A percentile compares a stretch with the other conserved stretches of the same genome.
Evolutionary conservation across 2,888 invertebrate species (phyloP).

Genomic region (Dicranocentrus wangi): DNA sequence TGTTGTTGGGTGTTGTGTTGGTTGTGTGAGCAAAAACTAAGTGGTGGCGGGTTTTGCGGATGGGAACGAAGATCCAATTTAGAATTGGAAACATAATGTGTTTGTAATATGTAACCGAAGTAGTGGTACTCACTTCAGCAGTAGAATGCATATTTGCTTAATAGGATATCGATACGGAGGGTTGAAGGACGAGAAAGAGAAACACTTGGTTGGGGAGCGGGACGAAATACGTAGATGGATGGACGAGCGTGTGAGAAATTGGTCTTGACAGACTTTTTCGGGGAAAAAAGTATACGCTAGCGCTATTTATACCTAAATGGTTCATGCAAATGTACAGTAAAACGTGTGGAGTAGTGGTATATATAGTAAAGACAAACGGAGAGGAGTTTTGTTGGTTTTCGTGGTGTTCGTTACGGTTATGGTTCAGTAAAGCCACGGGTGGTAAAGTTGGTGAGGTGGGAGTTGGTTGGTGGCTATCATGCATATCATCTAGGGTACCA

Average conservation of each 20-base stretch:
- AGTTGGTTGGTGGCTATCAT: no score
- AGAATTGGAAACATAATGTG: conserved; percentile 24
- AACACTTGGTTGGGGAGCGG: not conserved
- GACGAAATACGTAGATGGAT: conserved; percentile 9
- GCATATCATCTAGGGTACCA: no score
- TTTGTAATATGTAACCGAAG: conserved; percentile 4
- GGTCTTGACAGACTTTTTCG: conserved; percentile 20
- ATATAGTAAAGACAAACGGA: not conserved
- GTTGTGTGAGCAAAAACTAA: conserved; percentile 13
- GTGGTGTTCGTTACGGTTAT: not conserved
- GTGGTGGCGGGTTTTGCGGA: not conserved
- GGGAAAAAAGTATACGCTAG: not conserved
- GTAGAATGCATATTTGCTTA: not conserved
- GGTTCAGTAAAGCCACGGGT: conserved; percentile 3
- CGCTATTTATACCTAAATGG: no score
- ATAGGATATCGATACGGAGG: conserved; percentile 6
- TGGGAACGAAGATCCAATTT: conserved; percentile 21
- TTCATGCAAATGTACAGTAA: no score
- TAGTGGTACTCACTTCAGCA: not conserved
- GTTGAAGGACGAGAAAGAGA: not conserved
- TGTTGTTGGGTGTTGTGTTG: not conserved
- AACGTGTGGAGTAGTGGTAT: no score
- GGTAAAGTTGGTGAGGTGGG: not conserved
- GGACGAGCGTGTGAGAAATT: conserved; percentile 31
- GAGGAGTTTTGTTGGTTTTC: not conserved